Conservation (phyloP, 92 coral and sea anemone species). For the Paragorgia papillata region DNA sequence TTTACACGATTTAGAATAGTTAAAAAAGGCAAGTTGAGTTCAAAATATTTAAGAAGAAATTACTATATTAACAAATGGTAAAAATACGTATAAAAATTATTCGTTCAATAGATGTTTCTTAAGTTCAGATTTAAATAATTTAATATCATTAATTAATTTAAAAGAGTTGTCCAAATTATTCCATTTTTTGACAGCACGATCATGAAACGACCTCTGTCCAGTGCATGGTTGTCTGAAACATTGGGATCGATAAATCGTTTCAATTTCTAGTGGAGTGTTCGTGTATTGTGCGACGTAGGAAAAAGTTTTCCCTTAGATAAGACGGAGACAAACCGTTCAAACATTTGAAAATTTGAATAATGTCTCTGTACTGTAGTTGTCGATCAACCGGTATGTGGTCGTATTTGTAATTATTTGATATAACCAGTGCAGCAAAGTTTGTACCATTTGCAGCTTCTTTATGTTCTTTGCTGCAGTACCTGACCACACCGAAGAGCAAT, state of each 20-base stretch:
- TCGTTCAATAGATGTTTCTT: neutral
- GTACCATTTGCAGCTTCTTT: constrained; percentile 6
- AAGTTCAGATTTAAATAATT: neutral
- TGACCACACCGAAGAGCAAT: too few relatives aligned
- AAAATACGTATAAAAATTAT: too few relatives aligned
- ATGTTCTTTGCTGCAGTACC: too few relatives aligned
- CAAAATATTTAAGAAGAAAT: too few relatives aligned
- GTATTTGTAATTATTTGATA: neutral
- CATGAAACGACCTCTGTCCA: neutral
- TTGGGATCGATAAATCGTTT: neutral
- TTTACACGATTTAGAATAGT: too few relatives aligned
- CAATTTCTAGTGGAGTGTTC: neutral
- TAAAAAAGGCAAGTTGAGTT: too few relatives aligned
- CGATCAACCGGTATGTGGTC: constrained; percentile 2
- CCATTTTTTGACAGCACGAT: neutral
- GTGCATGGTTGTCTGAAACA: constrained; percentile 1
- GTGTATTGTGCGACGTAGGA: neutral
- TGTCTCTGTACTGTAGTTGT: neutral
- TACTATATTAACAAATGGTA: too few relatives aligned
- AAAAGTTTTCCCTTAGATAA: neutral
- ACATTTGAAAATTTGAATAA: neutral
- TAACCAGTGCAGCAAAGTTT: constrained; percentile 15
- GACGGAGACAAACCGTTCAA: neutral
- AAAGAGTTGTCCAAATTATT: neutral
- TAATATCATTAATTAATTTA: neutral